Conservation (phyloP, 1,140 invertebrate species). For the Orchesella cincta region DNA sequence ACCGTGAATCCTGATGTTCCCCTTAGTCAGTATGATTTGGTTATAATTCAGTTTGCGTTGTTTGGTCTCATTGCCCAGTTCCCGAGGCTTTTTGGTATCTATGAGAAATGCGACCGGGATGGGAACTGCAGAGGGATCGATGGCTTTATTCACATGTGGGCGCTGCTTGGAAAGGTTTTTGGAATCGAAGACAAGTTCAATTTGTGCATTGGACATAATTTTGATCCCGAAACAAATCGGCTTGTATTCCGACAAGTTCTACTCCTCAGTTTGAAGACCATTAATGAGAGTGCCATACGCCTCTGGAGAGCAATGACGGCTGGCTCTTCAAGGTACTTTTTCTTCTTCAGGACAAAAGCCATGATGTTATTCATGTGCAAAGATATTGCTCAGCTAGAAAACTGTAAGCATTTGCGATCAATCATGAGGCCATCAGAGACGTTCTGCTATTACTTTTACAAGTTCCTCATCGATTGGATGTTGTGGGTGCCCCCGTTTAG, state of each 20-base stretch:
- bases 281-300: constrained; percentile 24
- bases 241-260: constrained; percentile 41
- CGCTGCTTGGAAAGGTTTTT: constrained; percentile 41
- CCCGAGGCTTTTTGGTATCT: constrained; percentile 44
- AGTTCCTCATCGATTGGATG: not conserved
- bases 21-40: constrained; percentile 47
- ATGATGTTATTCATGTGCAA: constrained; percentile 39
- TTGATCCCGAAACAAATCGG: constrained; percentile 37
- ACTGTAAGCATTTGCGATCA: not conserved
- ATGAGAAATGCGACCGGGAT: not conserved
- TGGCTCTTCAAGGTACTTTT: constrained; percentile 39
- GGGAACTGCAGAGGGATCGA: constrained; percentile 19
- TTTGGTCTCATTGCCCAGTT: constrained; percentile 37
- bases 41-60: constrained; percentile 46
- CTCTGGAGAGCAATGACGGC: constrained; percentile 38
- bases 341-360: constrained; percentile 39
- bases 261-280: constrained; percentile 40
- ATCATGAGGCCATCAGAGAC: constrained; percentile 33
- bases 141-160: constrained; percentile 50
- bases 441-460: constrained; percentile 35
- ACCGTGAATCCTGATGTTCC: constrained; percentile 48
- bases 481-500: constrained; percentile 2
- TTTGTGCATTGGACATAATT: constrained; percentile 40
- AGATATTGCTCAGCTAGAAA: constrained; percentile 34
- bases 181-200: constrained; percentile 48